Conservation (phyloP, 2,888 invertebrate genomes). For the Pteria penguin region DNA sequence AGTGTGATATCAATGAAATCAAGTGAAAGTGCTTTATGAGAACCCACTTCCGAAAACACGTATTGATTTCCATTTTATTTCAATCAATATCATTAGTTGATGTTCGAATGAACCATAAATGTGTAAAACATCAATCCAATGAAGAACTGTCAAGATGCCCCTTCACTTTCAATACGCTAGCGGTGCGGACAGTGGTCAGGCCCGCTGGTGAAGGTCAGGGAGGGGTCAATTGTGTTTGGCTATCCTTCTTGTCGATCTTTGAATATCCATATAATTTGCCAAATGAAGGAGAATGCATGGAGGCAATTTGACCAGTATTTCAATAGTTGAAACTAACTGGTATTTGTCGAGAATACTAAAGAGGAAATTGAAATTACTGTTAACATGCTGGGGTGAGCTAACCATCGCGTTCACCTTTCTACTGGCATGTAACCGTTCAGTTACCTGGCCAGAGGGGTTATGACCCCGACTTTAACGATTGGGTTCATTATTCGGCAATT, state of each 20-base stretch:
- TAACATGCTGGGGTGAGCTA: not conserved
- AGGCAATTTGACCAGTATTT: not conserved
- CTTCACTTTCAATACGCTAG: constrained; percentile 16
- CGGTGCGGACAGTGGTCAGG: constrained; percentile 32
- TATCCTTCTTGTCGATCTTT: constrained; percentile 4
- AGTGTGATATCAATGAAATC: too few relatives aligned
- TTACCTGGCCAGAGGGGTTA: not conserved
- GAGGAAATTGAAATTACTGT: not conserved
- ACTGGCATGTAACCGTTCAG: not conserved
- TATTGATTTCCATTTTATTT: too few relatives aligned
- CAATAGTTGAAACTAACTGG: not conserved
- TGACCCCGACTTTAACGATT: too few relatives aligned
- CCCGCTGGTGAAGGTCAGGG: constrained; percentile 19
- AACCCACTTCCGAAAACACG: too few relatives aligned
- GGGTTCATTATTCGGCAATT: too few relatives aligned
- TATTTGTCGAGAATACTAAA: not conserved
- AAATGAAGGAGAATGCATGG: not conserved
- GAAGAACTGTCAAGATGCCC: not conserved
- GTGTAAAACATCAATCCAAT: too few relatives aligned
- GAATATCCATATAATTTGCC: not conserved
- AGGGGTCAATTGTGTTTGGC: constrained; percentile 35
- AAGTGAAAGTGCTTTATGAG: too few relatives aligned
- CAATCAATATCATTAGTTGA: too few relatives aligned
- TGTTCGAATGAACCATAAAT: too few relatives aligned
- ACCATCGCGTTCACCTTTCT: not conserved